Conservation (phyloP, 2,797 vertebrate genomes). For the Sebastes paucispinis region DNA sequence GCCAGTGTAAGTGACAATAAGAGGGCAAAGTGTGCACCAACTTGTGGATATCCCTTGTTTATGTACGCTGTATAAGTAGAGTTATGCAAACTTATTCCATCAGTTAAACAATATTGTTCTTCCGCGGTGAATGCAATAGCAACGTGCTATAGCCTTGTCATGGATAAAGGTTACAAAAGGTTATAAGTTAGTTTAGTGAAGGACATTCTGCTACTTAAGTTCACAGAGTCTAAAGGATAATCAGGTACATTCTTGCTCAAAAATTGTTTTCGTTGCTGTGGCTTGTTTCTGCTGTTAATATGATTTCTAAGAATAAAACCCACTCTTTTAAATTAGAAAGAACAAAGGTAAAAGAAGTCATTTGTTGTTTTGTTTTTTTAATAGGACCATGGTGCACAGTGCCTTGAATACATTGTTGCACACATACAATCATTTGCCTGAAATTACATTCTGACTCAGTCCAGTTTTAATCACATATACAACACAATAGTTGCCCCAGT, state of each 20-base stretch:
- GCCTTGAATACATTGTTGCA: background rate
- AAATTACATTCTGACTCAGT: background rate
- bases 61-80: background rate
- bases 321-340: background rate
- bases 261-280: background rate
- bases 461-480: background rate
- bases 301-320: background rate
- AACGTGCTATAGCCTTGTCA: background rate
- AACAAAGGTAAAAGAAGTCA: background rate
- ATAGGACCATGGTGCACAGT: background rate
- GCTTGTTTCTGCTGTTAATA: background rate
- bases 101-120: background rate
- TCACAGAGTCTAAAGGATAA: background rate
- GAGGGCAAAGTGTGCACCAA: slow-evolving; percentile 60
- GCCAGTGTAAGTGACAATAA: background rate
- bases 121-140: background rate
- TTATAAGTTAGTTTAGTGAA: background rate
- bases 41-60: background rate
- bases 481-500: background rate
- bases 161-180: background rate
- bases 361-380: background rate
- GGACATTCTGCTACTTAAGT: background rate
- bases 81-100: background rate
- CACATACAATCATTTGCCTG: background rate
- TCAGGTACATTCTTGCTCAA: background rate